phyloP scores from a whole-genome alignment of 2,113 vertebrate species.

The Miniopterus natalensis region DNA sequence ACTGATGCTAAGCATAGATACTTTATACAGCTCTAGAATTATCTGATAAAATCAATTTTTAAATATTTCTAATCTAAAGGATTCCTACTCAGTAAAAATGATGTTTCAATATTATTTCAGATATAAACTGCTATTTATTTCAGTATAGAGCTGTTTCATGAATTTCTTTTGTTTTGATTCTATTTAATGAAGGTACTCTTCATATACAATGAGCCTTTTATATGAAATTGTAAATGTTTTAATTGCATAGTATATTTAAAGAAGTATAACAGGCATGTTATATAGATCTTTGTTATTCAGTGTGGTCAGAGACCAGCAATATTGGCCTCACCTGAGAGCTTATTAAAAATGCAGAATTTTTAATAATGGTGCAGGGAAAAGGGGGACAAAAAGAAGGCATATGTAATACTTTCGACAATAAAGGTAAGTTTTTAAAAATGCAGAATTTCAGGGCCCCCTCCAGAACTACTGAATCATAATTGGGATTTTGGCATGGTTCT shows the following conservation, averaged over 20 bases:
- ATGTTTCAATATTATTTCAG: neutral
- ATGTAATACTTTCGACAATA: no score
- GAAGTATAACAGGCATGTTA: neutral
- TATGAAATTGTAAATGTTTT: neutral
- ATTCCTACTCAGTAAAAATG: neutral
- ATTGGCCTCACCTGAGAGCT: neutral
- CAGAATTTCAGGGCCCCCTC: neutral
- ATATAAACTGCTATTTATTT: neutral
- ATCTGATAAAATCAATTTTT: neutral
- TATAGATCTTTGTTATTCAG: neutral
- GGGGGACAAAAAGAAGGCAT: no score
- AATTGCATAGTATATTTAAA: neutral
- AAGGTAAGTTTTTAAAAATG: neutral
- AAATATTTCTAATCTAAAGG: neutral
- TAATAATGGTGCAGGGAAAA: no score
- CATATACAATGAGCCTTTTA: neutral
- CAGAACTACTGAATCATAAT: neutral
- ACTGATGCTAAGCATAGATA: neutral
- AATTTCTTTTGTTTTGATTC: neutral
- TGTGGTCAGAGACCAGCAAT: neutral
- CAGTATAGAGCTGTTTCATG: neutral
- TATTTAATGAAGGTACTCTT: neutral
- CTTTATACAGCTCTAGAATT: neutral
- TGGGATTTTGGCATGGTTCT: neutral
- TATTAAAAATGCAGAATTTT: neutral